phyloP scores from a whole-genome alignment of 1,140 invertebrate species.

The Procambarus clarkii region DNA sequence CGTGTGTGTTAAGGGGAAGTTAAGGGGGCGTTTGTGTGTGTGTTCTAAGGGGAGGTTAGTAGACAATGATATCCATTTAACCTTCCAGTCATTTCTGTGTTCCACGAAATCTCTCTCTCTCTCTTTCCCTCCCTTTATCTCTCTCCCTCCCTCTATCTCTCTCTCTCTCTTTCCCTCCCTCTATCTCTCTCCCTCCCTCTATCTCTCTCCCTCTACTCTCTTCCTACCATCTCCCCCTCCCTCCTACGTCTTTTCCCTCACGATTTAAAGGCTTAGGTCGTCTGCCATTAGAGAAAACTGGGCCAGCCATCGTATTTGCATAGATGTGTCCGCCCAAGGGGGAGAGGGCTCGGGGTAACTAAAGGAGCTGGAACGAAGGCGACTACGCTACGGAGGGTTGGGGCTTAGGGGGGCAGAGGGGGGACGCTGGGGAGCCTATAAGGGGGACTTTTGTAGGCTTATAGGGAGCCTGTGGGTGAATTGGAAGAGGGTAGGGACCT shows the following conservation, averaged over 20 bases:
- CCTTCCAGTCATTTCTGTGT: not conserved
- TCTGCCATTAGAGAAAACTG: constrained; percentile 59
- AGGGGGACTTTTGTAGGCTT: too few species aligned
- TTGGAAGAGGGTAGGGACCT: too few species aligned
- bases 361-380: not conserved
- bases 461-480: too few species aligned
- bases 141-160: not conserved
- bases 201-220: not conserved
- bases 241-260: constrained; percentile 29
- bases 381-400: not conserved
- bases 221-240: not conserved
- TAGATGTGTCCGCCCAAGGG: constrained; percentile 40
- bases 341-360: not conserved
- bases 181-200: constrained; percentile 20
- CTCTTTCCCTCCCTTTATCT: constrained; percentile 9
- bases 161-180: not conserved
- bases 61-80: too few species aligned
- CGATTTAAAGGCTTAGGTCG: constrained; percentile 57
- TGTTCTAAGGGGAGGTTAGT: too few species aligned
- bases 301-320: constrained; percentile 45
- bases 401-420: not conserved
- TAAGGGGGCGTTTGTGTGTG: too few species aligned
- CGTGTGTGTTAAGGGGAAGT: too few species aligned
- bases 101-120: too few species aligned
- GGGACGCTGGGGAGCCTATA: not conserved